Evolutionary conservation across 2,113 vertebrate species (phyloP), one percentile per base, ranked within the genome.

Genomic region (Spea bombifrons): DNA sequence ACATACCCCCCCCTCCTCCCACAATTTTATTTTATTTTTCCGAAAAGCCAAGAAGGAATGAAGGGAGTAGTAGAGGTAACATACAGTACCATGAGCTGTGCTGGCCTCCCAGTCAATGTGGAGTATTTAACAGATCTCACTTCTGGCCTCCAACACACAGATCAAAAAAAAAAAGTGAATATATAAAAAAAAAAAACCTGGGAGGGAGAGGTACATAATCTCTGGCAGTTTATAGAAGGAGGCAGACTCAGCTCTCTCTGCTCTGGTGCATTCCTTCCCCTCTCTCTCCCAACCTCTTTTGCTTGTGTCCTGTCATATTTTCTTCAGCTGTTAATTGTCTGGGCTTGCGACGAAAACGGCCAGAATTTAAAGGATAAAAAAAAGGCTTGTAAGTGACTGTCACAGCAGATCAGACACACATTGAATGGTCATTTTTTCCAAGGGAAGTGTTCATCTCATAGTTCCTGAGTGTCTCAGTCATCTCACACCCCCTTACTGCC

Each of bases 21-120:
- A 73, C 64, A 74, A 76, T 47, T 63, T 61, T 12, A 57, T 12
- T 59, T 13, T 53, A 53, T 53, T 8, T 53, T 8, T 53, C 86
- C 87, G 44, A 82, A 85, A 84, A 86, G 75, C 87, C 73, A 82
- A 84, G 85, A 90, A 94, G 91, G 94, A 97, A 96, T 95, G 95
- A 96, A 73, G 94, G 96, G 97, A 97, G 96, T 92, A 90, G 84
- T 84, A 93, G 89, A 86, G 90, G 96, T 98, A 97, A 96, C 96
- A 96, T 88, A 92, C 94, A 89, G 96, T 98, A 97, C 97, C 96
- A 97, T 94, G 94, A 95, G 93, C 93, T 86, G 90, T 85, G 88
- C 77, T 86, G 86, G 92, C 91, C 91, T 92, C 94, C 90, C 91
- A 86, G 91, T 86, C 92, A 90, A 90, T 86, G 83, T 85, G 66